Percentiles rank a stretch among this genome's conserved stretches.
phyloP scores from a whole-genome alignment of 1,140 invertebrate genomes.

The Elymnias hypermnestra region DNA sequence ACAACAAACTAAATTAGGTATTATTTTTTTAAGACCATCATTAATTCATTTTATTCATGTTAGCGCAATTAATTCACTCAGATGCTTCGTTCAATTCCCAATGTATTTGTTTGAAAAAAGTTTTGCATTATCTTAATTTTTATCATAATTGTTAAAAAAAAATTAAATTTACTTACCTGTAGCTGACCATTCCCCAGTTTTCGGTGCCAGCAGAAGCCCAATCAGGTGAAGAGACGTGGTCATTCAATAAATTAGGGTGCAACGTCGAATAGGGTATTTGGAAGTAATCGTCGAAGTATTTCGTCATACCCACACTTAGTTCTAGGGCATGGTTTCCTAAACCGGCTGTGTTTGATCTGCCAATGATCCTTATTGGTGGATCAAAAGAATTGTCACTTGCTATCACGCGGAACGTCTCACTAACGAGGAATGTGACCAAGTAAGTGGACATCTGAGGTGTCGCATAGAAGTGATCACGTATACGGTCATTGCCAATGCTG shows the following conservation, averaged over 20 bases:
- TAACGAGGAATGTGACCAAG: slow-evolving; percentile 84
- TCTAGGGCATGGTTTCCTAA: slow-evolving; percentile 75
- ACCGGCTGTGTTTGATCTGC: slow-evolving; percentile 80
- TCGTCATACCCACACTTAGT: slow-evolving; percentile 56
- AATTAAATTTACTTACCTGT: too few relatives aligned
- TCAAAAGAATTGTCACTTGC: slow-evolving; percentile 42
- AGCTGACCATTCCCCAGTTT: slow-evolving; percentile 82
- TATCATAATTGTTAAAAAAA: too few relatives aligned
- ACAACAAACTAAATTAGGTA: too few relatives aligned
- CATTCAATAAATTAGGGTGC: slow-evolving; percentile 68
- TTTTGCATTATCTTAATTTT: too few relatives aligned
- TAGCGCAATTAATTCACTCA: too few relatives aligned
- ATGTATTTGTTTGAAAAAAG: background rate
- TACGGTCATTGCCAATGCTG: slow-evolving; percentile 27
- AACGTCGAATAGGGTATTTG: slow-evolving; percentile 50
- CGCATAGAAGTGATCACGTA: slow-evolving; percentile 36
- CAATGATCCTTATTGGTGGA: slow-evolving; percentile 58
- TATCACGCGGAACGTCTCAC: slow-evolving; percentile 54
- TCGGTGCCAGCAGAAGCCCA: slow-evolving; percentile 83
- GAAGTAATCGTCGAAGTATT: slow-evolving; percentile 63
- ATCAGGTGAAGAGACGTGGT: slow-evolving; percentile 83
- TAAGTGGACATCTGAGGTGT: slow-evolving; percentile 91
- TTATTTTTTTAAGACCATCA: too few relatives aligned
- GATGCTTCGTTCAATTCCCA: too few relatives aligned
- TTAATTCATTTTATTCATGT: too few relatives aligned